Conservation (phyloP, 2,113 vertebrate species). For the Cranoglanis bouderius region DNA sequence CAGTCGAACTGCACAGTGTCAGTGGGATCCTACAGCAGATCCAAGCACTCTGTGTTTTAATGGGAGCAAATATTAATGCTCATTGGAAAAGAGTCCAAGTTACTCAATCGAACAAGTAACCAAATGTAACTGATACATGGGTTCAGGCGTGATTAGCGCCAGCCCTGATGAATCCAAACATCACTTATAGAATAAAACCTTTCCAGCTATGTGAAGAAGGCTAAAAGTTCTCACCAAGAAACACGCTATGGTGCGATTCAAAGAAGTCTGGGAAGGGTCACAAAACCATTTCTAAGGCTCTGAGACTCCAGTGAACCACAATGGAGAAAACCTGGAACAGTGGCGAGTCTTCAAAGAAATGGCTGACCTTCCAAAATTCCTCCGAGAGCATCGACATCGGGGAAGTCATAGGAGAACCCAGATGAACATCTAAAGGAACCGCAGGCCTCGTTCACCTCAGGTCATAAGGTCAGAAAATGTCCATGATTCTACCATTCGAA, state of each 20-base stretch:
- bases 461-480: not conserved
- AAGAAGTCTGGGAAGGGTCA: not conserved
- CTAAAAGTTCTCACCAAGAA: not conserved
- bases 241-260: not conserved
- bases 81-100: not conserved
- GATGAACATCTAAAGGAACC: not conserved
- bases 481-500: not conserved
- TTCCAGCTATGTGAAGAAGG: not conserved
- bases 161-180: not conserved
- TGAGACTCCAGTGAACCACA: not conserved
- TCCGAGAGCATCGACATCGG: not conserved
- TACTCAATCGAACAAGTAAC: not conserved
- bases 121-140: not conserved
- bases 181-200: not conserved
- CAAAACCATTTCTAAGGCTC: not conserved
- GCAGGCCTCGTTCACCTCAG: not conserved
- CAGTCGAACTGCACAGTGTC: too few relatives aligned
- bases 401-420: not conserved
- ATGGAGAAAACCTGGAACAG: not conserved
- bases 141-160: not conserved
- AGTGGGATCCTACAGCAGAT: too few relatives aligned
- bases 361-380: not conserved
- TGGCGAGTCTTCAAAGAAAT: not conserved
- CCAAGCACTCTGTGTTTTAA: not conserved
- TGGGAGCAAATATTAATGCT: not conserved